phyloP scores from a whole-genome alignment of 1,140 invertebrate species.

The Cataglyphis hispanica region DNA sequence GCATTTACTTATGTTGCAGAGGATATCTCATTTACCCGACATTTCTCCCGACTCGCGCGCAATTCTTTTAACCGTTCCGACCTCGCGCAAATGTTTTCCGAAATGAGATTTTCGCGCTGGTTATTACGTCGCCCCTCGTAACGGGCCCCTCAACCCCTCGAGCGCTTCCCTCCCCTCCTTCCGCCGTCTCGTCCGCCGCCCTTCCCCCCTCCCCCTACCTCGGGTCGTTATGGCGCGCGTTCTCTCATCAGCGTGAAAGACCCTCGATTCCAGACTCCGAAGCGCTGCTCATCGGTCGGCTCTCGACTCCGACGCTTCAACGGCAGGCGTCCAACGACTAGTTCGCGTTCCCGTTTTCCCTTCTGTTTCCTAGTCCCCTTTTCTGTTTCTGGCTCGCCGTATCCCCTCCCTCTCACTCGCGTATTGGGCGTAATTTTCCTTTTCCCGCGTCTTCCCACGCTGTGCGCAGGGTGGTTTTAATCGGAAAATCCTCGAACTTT shows the following conservation, averaged over 20 bases:
- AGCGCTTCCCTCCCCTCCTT: conserved; percentile 14
- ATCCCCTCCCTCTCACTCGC: background rate
- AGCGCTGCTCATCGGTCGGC: conserved; percentile 14
- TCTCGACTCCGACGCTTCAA: conserved; percentile 64
- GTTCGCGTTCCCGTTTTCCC: conserved; percentile 41
- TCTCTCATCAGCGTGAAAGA: conserved; percentile 66
- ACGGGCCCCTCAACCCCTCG: conserved; percentile 69
- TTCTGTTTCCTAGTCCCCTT: conserved; percentile 66
- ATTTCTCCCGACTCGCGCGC: background rate
- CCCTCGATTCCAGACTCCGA: conserved; percentile 59
- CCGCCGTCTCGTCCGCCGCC: background rate
- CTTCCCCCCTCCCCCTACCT: too few species aligned
- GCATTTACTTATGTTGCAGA: background rate
- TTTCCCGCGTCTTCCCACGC: conserved; percentile 67
- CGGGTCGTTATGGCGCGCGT: conserved; percentile 30
- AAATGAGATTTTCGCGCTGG: conserved; percentile 60
- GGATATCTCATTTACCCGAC: conserved; percentile 28
- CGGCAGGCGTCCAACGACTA: conserved; percentile 70
- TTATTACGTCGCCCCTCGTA: conserved; percentile 74
- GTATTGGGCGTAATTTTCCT: conserved; percentile 63
- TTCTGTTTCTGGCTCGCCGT: conserved; percentile 63
- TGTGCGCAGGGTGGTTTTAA: conserved; percentile 5
- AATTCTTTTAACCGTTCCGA: conserved; percentile 41
- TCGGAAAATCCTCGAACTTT: conserved; percentile 4
- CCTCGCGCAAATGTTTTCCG: conserved; percentile 38